phyloP scores from a whole-genome alignment of 2,113 vertebrate genomes.

The Sialia sialis region DNA sequence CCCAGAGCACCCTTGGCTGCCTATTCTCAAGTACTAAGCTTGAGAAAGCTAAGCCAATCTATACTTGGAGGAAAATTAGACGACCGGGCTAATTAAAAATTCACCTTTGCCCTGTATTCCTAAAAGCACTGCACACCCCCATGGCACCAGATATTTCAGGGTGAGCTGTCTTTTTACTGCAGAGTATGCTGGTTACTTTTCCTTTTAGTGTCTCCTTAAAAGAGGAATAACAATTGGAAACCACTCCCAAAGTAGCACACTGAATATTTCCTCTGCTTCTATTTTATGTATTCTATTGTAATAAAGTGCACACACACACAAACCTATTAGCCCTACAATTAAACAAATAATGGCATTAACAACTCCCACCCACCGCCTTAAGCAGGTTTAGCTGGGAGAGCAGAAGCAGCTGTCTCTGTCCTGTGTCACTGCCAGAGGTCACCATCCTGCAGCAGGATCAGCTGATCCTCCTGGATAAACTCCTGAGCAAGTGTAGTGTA shows the following conservation, averaged over 20 bases:
- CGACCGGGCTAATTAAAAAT: neutral
- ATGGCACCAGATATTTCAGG: neutral
- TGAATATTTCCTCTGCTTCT: neutral
- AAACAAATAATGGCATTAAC: constrained; percentile 54
- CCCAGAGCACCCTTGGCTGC: neutral
- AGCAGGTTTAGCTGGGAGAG: constrained; percentile 44
- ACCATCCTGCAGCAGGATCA: constrained; percentile 36
- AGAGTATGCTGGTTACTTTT: neutral
- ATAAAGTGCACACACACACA: neutral
- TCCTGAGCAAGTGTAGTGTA: constrained; percentile 15
- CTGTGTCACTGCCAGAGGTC: constrained; percentile 51
- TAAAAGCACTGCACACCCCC: neutral
- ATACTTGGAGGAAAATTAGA: constrained; percentile 1
- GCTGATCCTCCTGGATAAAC: constrained; percentile 59
- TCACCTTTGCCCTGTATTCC: neutral
- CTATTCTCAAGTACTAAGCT: neutral
- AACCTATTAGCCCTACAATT: constrained; percentile 9
- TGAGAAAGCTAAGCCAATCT: neutral
- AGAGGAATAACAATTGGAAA: neutral
- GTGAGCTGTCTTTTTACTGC: neutral
- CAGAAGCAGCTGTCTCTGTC: constrained; percentile 48
- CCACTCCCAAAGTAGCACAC: neutral
- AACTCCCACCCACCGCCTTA: constrained; percentile 27
- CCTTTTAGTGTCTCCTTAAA: neutral
- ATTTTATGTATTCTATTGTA: neutral